A percentile compares a stretch with the other conserved stretches of the same genome.
Conservation (phyloP, 1,140 invertebrate species). For the Camponotus vicinus region DNA sequence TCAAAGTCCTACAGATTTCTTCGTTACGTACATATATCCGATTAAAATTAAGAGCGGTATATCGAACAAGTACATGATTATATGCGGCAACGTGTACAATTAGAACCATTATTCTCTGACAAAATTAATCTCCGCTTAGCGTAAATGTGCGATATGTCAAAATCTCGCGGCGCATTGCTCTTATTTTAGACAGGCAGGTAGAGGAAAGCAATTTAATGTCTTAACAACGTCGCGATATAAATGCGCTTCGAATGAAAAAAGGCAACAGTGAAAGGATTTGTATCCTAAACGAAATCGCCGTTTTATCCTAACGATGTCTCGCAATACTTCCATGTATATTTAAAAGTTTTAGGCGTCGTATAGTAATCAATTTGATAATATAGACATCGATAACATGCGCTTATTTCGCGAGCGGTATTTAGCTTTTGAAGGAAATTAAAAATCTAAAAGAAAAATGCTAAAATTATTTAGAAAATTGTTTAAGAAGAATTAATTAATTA, state of each 20-base stretch:
- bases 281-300: not conserved
- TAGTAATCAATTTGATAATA: conserved; percentile 22
- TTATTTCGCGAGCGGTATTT: not conserved
- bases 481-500: not conserved
- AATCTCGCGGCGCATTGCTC: not conserved
- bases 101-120: not conserved
- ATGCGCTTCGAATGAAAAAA: not conserved
- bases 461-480: not conserved
- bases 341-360: conserved; percentile 3
- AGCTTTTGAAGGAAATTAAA: not conserved
- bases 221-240: not conserved
- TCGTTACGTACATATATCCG: not conserved
- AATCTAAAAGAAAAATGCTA: not conserved
- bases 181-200: not conserved
- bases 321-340: not conserved
- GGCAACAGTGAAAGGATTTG: not conserved
- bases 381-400: not conserved
- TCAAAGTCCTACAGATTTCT: not conserved
- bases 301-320: conserved; percentile 18
- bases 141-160: not conserved
- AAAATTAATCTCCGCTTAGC: not conserved
- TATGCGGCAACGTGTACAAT: too few relatives aligned
- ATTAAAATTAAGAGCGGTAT: not conserved
- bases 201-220: not conserved
- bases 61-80: not conserved